Evolutionary conservation across 2,888 invertebrate species (phyloP), one percentile per base, ranked within the genome.

Genomic region (Sericinus montela): DNA sequence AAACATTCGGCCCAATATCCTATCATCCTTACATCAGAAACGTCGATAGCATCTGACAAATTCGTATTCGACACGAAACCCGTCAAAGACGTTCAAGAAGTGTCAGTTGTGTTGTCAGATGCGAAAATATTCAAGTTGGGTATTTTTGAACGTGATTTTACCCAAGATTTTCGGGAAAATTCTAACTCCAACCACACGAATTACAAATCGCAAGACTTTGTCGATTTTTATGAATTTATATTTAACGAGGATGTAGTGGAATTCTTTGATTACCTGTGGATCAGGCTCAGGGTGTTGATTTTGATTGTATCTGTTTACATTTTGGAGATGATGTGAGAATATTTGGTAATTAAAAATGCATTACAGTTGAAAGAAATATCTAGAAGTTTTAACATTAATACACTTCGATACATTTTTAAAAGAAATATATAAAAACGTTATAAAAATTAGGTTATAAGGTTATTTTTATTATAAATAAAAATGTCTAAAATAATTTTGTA

Each of bases 231-330:
- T 28, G 69, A 75, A 49, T 74, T 69, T 9, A 67, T 80, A 35
- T 75, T 69, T 6, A 75, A 63, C 45, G 82, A 84, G 19, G 74
- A 80, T 45, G 59, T 81, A 0, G 61, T 68, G 45, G 80, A 80
- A 25, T 72, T 83, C 41, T 78, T 85, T 15, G 86, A 86, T 69
- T 86, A 84, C 45, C 39, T 88, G 6, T 88, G 86, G 87, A 84
- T 87, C 25, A 71, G 79, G 46, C 40, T 87, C 28, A 70, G 85
- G 47, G 62, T 87, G 51, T 45, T 82, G 2, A 57, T 86, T 13
- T 66, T 87, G 14, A 62, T 88, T 42, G 79, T 82, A 1, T 86
- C 86, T 7, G 80, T 88, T 45, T 88, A 88, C 52, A 63, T 88
- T 56, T 69, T 88, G 56, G 87, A 88, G 65, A 87, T 87, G 86